phyloP scores from a whole-genome alignment of 37 sponge, comb jelly and placozoan species.

The Spongilla lacustris region DNA sequence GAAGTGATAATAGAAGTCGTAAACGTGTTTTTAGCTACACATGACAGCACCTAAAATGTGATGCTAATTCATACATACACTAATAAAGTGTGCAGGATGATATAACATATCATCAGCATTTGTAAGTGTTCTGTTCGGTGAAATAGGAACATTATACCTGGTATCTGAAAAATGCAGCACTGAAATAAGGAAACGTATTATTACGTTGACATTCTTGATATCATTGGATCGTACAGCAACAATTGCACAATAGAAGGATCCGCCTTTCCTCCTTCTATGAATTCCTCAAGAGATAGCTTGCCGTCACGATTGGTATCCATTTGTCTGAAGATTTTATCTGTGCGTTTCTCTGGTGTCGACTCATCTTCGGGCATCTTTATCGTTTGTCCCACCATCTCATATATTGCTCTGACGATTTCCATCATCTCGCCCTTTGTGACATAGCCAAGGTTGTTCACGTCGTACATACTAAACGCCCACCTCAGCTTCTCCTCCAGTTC shows the following conservation, averaged over 20 bases:
- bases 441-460: constrained; percentile 95
- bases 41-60: no score
- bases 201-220: not conserved
- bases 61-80: no score
- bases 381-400: constrained; percentile 96
- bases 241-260: constrained; percentile 94
- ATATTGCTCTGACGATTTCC: constrained; percentile 95
- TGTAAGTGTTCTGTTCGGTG: no score
- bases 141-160: no score
- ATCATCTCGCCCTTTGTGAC: constrained; percentile 94
- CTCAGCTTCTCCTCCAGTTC: constrained; percentile 91
- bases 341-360: constrained; percentile 96
- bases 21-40: no score
- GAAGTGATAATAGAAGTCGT: no score
- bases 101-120: no score
- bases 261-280: constrained; percentile 97
- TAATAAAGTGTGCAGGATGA: no score
- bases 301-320: constrained; percentile 98
- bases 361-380: constrained; percentile 99
- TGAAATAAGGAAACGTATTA: no score
- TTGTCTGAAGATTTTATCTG: constrained; percentile 96
- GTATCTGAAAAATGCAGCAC: no score
- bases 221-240: constrained; percentile 81
- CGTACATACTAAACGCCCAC: constrained; percentile 99
- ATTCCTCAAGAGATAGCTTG: constrained; percentile 89